Percentiles rank a stretch among this genome's conserved stretches.
Conservation (phyloP, 2,113 vertebrate genomes). For the Gulo gulo region DNA sequence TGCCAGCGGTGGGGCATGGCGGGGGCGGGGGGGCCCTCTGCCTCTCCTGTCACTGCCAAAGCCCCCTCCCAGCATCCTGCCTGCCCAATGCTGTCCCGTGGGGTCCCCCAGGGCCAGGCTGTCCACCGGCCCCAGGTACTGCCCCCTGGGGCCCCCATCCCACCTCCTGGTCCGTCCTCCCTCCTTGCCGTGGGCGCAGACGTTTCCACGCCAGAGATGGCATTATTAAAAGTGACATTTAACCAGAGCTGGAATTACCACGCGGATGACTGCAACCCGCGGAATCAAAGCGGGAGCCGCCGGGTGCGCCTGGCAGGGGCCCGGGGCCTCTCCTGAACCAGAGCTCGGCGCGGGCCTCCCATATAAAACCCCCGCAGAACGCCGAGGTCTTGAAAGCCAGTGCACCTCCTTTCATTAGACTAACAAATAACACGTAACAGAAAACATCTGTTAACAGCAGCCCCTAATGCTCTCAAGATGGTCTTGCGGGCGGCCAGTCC, state of each 20-base stretch:
- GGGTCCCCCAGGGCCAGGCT: not conserved
- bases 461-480: slow-evolving; percentile 85
- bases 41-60: not conserved
- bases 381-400: slow-evolving; percentile 84
- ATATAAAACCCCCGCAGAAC: slow-evolving; percentile 73
- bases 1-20: not conserved
- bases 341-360: slow-evolving; percentile 63
- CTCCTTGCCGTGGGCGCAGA: slow-evolving; percentile 13
- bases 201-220: slow-evolving; percentile 47
- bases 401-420: slow-evolving; percentile 88
- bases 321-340: slow-evolving; percentile 15
- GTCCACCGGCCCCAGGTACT: not conserved
- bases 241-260: slow-evolving; percentile 70
- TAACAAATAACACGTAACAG: slow-evolving; percentile 87
- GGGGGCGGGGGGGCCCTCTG: not conserved
- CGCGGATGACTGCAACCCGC: slow-evolving; percentile 55
- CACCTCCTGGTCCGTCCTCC: not conserved
- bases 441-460: slow-evolving; percentile 85
- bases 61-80: not conserved
- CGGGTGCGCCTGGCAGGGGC: slow-evolving; percentile 65
- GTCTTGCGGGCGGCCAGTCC: slow-evolving; percentile 77
- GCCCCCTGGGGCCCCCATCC: not conserved
- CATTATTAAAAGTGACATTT: slow-evolving; percentile 75
- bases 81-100: fast-evolving
- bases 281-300: slow-evolving; percentile 66